Conservation (phyloP, 2,888 invertebrate genomes). For the Octonoba sinensis region DNA sequence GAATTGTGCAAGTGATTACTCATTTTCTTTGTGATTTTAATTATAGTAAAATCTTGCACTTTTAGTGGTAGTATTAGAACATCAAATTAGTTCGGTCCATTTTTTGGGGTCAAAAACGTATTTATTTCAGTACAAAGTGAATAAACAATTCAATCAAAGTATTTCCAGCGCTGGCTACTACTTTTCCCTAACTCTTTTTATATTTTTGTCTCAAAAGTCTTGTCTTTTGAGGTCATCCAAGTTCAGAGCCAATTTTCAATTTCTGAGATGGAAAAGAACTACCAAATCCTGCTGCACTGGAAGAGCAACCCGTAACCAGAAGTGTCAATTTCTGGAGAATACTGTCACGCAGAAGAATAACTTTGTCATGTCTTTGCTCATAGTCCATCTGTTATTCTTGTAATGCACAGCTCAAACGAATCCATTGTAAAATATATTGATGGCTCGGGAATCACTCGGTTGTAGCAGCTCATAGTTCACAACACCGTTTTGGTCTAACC, state of each 20-base stretch:
- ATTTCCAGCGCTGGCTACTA: conserved; percentile 3
- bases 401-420: neutral
- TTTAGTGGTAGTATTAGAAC: neutral
- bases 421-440: neutral
- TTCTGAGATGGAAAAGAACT: neutral
- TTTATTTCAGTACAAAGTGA: conserved; percentile 15
- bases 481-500: neutral
- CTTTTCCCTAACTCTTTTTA: neutral
- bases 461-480: too few relatives aligned
- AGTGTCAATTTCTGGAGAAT: neutral
- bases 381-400: neutral
- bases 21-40: too few relatives aligned
- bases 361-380: neutral
- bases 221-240: neutral
- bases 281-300: neutral
- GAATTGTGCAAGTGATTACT: too few relatives aligned
- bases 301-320: neutral
- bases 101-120: conserved; percentile 1
- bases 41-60: too few relatives aligned
- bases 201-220: neutral
- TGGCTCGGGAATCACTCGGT: too few relatives aligned
- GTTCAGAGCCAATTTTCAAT: neutral
- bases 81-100: conserved; percentile 12
- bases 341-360: neutral
- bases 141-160: conserved; percentile 8